These are phyloP conservation scores for Odontomachus brunneus DNA, from an alignment of 1,140 invertebrate genomes.

Conservation along the genomic window DNA sequence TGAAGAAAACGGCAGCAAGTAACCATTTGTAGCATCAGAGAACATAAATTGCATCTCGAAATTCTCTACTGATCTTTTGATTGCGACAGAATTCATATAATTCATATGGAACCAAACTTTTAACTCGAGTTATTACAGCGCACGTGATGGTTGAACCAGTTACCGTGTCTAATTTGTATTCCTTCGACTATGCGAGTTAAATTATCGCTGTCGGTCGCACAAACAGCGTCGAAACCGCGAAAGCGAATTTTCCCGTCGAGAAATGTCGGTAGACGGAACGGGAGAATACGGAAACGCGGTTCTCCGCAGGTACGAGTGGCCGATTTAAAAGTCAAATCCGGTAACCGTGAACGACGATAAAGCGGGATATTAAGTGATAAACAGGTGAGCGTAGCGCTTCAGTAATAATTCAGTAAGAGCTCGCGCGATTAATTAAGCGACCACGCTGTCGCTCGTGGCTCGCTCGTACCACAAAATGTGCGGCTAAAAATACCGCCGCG, in stretches of 20 bases:
- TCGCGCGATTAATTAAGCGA: slow-evolving; percentile 43
- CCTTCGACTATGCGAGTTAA: background rate
- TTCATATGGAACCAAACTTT: too few relatives aligned
- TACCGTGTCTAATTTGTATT: too few relatives aligned
- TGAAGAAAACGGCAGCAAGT: too few relatives aligned
- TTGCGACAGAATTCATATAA: too few relatives aligned
- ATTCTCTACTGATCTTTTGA: too few relatives aligned
- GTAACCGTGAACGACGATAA: slow-evolving; percentile 22
- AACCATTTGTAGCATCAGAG: too few relatives aligned
- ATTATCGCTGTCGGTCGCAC: background rate
- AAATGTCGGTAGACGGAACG: too few relatives aligned
- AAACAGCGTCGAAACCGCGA: background rate
- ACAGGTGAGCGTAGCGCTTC: background rate
- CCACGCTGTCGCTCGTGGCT: background rate
- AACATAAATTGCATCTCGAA: too few relatives aligned
- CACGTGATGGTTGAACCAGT: too few relatives aligned
- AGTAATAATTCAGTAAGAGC: slow-evolving; percentile 42
- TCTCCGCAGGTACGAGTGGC: background rate
- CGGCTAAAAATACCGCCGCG: slow-evolving; percentile 9
- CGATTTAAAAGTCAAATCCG: slow-evolving; percentile 50
- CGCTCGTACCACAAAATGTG: background rate
- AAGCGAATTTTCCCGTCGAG: background rate
- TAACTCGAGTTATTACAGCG: too few relatives aligned
- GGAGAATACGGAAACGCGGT: background rate
- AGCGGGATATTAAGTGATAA: slow-evolving; percentile 30